Evolutionary conservation across 2,113 vertebrate genomes (phyloP), one percentile per base, ranked within the genome.

Genomic region (Clarias batrachus): DNA sequence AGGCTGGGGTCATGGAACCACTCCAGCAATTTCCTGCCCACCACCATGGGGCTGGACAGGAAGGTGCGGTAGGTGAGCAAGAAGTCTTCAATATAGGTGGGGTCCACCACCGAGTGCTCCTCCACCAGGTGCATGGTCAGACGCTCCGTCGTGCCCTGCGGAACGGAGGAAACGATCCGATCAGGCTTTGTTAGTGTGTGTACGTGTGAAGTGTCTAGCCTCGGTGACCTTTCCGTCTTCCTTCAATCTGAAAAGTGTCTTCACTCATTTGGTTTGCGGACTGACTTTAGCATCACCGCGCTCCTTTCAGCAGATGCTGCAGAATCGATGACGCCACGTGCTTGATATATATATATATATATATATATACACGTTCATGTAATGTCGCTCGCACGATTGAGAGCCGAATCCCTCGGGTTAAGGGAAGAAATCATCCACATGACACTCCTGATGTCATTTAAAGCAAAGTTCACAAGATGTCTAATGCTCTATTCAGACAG

Each of bases 1-100:
- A 99, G 98, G 95, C 97, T 98, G 92, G 98, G 96, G 96, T 99
- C 98, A 89, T 98, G 97, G 93, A 99, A 99, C 98, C 98, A 99
- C 95, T 99, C 97, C 95, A 99, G 94, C 85, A 99, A 97, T 95
- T 97, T 99, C 93, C 96, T 98, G 89, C 98, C 98, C 94, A 99
- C 97, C 93, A 98, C 97, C 98, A 99, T 98, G 65, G 98, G 97
- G 95, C 97, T 97, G 89, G 97, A 97, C 92, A 99, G 96, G 94
- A 99, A 99, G 89, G 97, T 99, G 92, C 98, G 96, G 91, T 99
- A 99, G 0, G 98, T 99, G 84, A 99, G 93, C 82, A 99, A 94
- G 94, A 99, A 99, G 94, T 99, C 98, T 93, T 99, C 98, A 87
- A 99, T 99, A 93, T 97, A 99, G 0, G 98, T 99, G 92, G 98